Percentiles rank a stretch among this genome's conserved stretches.
These are phyloP conservation scores for Hycleus phaleratus DNA, from an alignment of 1,140 invertebrate species.

Conservation along the genomic window DNA sequence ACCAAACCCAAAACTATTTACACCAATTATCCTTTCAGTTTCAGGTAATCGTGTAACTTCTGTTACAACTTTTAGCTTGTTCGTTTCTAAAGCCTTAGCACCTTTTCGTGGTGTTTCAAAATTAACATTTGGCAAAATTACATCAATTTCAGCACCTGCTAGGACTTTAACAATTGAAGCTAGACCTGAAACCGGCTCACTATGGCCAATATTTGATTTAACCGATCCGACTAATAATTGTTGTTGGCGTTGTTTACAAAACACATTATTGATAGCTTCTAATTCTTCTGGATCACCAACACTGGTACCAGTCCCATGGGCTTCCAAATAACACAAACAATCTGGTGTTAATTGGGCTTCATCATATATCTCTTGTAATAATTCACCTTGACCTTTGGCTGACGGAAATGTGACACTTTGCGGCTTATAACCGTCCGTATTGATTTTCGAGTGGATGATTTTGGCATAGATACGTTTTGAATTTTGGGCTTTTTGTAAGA, in stretches of 20 bases:
- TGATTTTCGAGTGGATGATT: constrained; percentile 54
- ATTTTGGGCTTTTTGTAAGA: constrained; percentile 72
- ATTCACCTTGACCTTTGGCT: constrained; percentile 66
- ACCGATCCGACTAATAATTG: constrained; percentile 81
- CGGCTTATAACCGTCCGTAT: constrained; percentile 75
- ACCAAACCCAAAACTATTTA: constrained; percentile 60
- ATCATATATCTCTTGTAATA: constrained; percentile 79
- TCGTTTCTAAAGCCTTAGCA: constrained; percentile 61
- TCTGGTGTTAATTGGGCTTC: constrained; percentile 69
- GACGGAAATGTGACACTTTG: constrained; percentile 86
- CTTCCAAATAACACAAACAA: constrained; percentile 75
- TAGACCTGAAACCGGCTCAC: constrained; percentile 82
- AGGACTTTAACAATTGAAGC: constrained; percentile 76
- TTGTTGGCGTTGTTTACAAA: constrained; percentile 57
- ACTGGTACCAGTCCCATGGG: constrained; percentile 79
- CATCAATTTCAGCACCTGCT: constrained; percentile 64
- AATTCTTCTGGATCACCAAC: constrained; percentile 85
- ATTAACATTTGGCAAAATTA: constrained; percentile 75
- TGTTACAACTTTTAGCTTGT: constrained; percentile 60
- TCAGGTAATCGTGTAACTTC: constrained; percentile 51
- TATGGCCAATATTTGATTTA: constrained; percentile 91
- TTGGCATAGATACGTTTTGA: constrained; percentile 66
- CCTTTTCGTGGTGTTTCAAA: constrained; percentile 63
- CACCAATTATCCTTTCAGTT: constrained; percentile 46
- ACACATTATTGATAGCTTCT: constrained; percentile 72